Evolutionary conservation across 2,797 vertebrate species (phyloP).

Genomic region (Coregonus sp.): DNA sequence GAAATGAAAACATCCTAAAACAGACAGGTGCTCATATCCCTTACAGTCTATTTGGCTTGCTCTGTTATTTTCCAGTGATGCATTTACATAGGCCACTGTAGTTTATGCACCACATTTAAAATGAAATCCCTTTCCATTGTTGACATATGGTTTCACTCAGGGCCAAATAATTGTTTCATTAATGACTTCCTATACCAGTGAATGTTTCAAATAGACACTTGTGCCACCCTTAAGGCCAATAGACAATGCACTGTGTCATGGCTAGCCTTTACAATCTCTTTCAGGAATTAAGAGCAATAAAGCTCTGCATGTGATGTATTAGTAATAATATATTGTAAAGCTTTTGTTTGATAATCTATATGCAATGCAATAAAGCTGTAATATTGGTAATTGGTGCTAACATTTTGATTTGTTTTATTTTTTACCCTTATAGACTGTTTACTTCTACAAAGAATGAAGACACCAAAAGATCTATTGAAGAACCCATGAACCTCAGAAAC

Average conservation of each 20-base stretch:
- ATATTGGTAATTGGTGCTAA: neutral
- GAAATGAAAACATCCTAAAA: constrained; percentile 42
- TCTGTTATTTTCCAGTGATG: constrained; percentile 34
- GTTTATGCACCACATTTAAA: constrained; percentile 32
- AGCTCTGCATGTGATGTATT: neutral
- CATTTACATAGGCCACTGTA: constrained; percentile 31
- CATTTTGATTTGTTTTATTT: neutral
- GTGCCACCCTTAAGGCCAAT: constrained; percentile 10
- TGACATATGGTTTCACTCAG: constrained; percentile 70
- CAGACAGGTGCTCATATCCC: constrained; percentile 39
- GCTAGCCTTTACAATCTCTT: neutral
- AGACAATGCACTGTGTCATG: neutral
- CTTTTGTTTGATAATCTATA: neutral
- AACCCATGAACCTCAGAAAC: constrained; percentile 75
- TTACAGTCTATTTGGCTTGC: constrained; percentile 18
- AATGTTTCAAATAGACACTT: constrained; percentile 3
- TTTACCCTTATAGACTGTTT: constrained; percentile 73
- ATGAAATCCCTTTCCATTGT: constrained; percentile 38
- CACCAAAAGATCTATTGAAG: constrained; percentile 72
- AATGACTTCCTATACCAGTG: constrained; percentile 66
- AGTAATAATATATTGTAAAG: neutral
- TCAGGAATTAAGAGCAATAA: neutral
- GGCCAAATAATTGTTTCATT: constrained; percentile 69
- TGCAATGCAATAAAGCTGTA: neutral
- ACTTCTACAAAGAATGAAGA: constrained; percentile 72